Evolutionary conservation across 2,113 vertebrate species (phyloP).

Genomic region (Aythya baeri): DNA sequence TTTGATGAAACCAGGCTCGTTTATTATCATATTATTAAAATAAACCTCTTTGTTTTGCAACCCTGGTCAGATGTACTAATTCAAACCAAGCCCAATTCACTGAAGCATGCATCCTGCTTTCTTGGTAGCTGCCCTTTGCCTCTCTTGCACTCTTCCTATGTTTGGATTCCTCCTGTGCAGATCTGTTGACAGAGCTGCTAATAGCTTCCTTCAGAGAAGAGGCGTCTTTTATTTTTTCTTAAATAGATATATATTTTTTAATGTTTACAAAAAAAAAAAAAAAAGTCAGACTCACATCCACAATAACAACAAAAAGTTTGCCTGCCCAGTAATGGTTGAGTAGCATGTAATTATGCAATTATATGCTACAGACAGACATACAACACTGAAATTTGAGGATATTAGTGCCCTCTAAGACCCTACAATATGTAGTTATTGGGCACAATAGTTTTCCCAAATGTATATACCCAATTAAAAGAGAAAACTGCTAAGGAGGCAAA

Average conservation of each 20-base stretch:
- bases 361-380: not conserved
- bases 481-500: not conserved
- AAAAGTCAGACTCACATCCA: not conserved
- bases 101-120: conserved; percentile 50
- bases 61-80: conserved; percentile 39
- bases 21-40: conserved; percentile 72
- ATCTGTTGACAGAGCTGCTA: conserved; percentile 66
- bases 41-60: conserved; percentile 55
- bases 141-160: conserved; percentile 12
- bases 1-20: conserved; percentile 43
- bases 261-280: not conserved
- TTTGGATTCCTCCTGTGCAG: conserved; percentile 67
- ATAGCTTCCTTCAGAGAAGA: conserved; percentile 67
- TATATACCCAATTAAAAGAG: not conserved
- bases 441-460: not conserved
- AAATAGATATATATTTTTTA: not conserved
- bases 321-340: not conserved
- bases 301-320: not conserved
- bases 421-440: not conserved
- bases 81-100: conserved; percentile 54
- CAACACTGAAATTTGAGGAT: not conserved
- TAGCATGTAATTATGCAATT: not conserved
- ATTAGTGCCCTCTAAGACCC: not conserved
- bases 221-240: not conserved
- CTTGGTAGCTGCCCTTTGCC: conserved; percentile 33